A percentile compares a stretch with the other conserved stretches of the same genome.
Conservation (phyloP, 2,888 invertebrate species). For the Phaedon cochleariae region DNA sequence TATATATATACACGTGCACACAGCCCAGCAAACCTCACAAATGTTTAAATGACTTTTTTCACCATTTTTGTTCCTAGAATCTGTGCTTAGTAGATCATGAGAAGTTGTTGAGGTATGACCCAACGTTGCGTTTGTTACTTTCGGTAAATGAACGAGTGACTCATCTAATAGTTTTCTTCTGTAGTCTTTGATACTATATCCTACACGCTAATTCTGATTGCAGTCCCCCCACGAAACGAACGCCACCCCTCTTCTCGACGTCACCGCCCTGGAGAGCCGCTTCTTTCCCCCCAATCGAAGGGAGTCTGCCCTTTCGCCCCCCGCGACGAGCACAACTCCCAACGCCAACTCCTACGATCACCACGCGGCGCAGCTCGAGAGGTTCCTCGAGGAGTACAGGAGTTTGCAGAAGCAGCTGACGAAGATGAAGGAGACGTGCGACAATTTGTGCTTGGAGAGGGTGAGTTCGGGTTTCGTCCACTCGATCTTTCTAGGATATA, state of each 20-base stretch:
- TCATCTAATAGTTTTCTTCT: no score
- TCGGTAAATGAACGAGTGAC: no score
- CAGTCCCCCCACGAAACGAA: constrained; percentile 48
- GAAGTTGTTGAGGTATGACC: no score
- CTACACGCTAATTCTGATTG: neutral
- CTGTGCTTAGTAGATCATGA: no score
- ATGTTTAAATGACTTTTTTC: no score
- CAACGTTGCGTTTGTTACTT: no score
- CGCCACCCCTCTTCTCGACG: constrained; percentile 71
- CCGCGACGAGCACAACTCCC: constrained; percentile 36
- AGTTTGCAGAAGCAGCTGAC: constrained; percentile 79
- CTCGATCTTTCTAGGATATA: no score
- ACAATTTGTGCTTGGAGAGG: constrained; percentile 67
- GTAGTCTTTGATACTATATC: no score
- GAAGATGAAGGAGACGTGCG: constrained; percentile 82
- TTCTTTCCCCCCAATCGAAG: constrained; percentile 47
- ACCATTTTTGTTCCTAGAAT: no score
- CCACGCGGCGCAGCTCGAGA: constrained; percentile 80
- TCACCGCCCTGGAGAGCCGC: constrained; percentile 65
- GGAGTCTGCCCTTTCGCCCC: constrained; percentile 32
- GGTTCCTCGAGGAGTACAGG: constrained; percentile 82
- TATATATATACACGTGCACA: no score
- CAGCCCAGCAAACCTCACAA: no score
- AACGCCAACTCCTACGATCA: constrained; percentile 72
- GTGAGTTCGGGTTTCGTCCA: constrained; percentile 11